Evolutionary conservation across 1,140 invertebrate species (phyloP).

Genomic region (Drosophila athabasca): DNA sequence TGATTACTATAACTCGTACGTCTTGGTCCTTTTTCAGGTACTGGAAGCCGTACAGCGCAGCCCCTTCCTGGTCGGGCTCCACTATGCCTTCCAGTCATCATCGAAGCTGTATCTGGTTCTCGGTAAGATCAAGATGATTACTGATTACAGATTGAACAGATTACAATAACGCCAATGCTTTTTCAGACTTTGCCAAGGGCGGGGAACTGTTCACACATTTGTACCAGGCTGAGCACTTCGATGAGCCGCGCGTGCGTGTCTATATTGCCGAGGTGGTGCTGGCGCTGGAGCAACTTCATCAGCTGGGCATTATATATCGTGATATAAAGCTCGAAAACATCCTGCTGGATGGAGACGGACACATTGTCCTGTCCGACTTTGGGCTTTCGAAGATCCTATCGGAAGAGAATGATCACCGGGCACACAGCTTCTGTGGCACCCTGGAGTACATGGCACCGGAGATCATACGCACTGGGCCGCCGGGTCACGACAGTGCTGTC

Average conservation of each 20-base stretch:
- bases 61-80: conserved; percentile 95
- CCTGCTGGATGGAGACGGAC: conserved; percentile 92
- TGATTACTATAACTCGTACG: background rate
- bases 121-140: conserved; percentile 85
- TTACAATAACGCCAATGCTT: conserved; percentile 70
- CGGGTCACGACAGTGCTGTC: conserved; percentile 95
- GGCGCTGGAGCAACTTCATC: conserved; percentile 95
- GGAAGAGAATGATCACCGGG: conserved; percentile 85
- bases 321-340: conserved; percentile 98
- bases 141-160: background rate
- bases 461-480: conserved; percentile 91
- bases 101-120: conserved; percentile 96
- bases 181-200: conserved; percentile 95
- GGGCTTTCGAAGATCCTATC: conserved; percentile 93
- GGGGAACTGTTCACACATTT: conserved; percentile 97
- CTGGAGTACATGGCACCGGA: conserved; percentile 98
- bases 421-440: conserved; percentile 99
- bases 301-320: conserved; percentile 96
- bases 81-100: conserved; percentile 97
- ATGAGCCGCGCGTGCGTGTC: conserved; percentile 92
- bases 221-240: conserved; percentile 94
- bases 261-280: conserved; percentile 97
- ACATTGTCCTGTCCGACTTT: conserved; percentile 96
- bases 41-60: conserved; percentile 94
- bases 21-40: conserved; percentile 85